Evolutionary conservation across 2,888 invertebrate genomes (phyloP), one percentile per base, ranked within the genome.

Genomic region (Stenichneumon culpator): DNA sequence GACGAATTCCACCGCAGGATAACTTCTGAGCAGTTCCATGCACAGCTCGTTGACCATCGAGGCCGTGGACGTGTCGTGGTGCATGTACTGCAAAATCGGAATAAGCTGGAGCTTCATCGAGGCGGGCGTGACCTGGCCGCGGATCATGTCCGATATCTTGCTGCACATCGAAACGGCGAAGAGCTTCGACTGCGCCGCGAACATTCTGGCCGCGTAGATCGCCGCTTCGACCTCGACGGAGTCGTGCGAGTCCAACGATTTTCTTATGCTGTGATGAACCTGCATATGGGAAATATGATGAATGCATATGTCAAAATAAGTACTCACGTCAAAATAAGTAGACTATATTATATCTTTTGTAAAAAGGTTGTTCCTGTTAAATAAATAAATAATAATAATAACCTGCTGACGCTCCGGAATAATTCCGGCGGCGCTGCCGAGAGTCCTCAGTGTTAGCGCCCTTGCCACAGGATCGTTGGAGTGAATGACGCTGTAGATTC

Each of bases 381-480:
- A 28, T 4, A 28, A 28, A 28, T 28, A 28, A 28, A 5, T 4
- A 28, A 28, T 28, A 28, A 28, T 28, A 28, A 28, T 5, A 0
- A 99, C 98, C 92, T 93, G 72, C 39, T 98, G 98, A 87, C 98
- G 95, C 94, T 99, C 99, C 0, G 98, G 97, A 88, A 99, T 98
- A 39, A 99, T 98, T 25, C 97, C 97, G 0, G 99, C 98, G 3
- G 99, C 97, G 63, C 98, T 98, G 0, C 99, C 99, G 44, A 99
- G 95, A 0, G 98, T 98, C 87, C 98, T 95, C 11, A 99, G 94
- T 0, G 99, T 98, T 11, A 99, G 94, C 0, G 99, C 98, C 90
- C 99, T 95, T 0, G 99, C 99, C 7, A 99, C 97, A 0, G 99
- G 99, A 94, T 99, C 99, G 93, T 99, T 99, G 7, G 99, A 98